These are phyloP conservation scores for Penaeus chinensis DNA, from an alignment of 1,140 invertebrate genomes.

Conservation along the genomic window DNA sequence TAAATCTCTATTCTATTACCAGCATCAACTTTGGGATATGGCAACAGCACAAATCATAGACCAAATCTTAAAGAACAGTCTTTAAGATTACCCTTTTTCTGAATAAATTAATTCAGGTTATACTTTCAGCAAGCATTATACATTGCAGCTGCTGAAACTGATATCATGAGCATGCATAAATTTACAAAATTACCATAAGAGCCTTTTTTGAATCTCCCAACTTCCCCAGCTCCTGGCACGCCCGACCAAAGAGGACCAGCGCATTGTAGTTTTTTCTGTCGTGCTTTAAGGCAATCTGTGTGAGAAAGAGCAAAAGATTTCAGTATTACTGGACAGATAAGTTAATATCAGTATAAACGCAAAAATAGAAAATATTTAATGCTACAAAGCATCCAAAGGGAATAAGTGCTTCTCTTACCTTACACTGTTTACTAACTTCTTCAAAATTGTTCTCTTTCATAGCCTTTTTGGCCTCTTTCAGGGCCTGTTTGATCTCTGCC, in stretches of 20 bases:
- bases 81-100: too few species aligned
- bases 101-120: too few species aligned
- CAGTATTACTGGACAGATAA: not conserved
- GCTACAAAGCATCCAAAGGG: not conserved
- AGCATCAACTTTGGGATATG: too few species aligned
- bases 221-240: slow-evolving; percentile 59
- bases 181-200: slow-evolving; percentile 45
- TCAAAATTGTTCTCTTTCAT: slow-evolving; percentile 62
- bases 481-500: slow-evolving; percentile 52
- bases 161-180: too few species aligned
- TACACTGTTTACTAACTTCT: slow-evolving; percentile 54
- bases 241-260: slow-evolving; percentile 60
- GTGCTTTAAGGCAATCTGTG: slow-evolving; percentile 54
- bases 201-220: slow-evolving; percentile 62
- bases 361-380: not conserved
- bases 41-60: too few species aligned
- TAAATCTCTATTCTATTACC: too few species aligned
- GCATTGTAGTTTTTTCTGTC: slow-evolving; percentile 62
- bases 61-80: too few species aligned
- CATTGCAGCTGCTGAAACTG: too few species aligned
- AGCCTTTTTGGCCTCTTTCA: slow-evolving; percentile 61
- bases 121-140: too few species aligned
- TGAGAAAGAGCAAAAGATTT: not conserved
- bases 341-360: too few species aligned
- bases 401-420: slow-evolving; percentile 27